phyloP scores from a whole-genome alignment of 2,888 invertebrate genomes.

The Eilema depressum region DNA sequence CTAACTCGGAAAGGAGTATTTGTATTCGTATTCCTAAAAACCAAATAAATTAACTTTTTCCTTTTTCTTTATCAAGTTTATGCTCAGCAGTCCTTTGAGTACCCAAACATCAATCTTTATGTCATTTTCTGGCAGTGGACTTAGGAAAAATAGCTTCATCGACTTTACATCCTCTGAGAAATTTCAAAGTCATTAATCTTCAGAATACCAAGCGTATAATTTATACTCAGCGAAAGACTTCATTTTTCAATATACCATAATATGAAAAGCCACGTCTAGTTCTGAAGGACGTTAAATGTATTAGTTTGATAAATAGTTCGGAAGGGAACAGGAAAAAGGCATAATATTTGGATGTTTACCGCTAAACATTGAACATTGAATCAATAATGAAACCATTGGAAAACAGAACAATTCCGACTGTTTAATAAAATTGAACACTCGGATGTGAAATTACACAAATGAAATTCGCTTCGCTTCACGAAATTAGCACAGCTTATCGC shows the following conservation, averaged over 20 bases:
- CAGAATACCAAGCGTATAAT: constrained; percentile 65
- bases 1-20: not conserved
- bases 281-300: constrained; percentile 34
- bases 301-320: constrained; percentile 19
- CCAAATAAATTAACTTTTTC: constrained; percentile 26
- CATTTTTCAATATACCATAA: constrained; percentile 60
- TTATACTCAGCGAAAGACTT: constrained; percentile 64
- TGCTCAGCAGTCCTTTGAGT: constrained; percentile 59
- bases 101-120: constrained; percentile 74
- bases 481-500: constrained; percentile 62
- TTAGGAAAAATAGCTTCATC: constrained; percentile 81
- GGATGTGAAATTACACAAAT: constrained; percentile 47
- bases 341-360: not conserved
- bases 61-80: constrained; percentile 54
- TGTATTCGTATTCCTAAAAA: constrained; percentile 6
- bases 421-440: constrained; percentile 47
- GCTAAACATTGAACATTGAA: not conserved
- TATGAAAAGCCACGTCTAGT: constrained; percentile 44
- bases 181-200: constrained; percentile 79
- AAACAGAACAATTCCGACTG: constrained; percentile 7
- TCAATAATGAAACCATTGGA: not conserved
- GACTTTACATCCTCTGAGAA: constrained; percentile 75
- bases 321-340: not conserved
- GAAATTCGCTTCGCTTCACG: constrained; percentile 49
- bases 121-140: constrained; percentile 80